Evolutionary conservation across 1,140 invertebrate species (phyloP), one percentile per base, ranked within the genome.

Genomic region (Agrypnia vestita): DNA sequence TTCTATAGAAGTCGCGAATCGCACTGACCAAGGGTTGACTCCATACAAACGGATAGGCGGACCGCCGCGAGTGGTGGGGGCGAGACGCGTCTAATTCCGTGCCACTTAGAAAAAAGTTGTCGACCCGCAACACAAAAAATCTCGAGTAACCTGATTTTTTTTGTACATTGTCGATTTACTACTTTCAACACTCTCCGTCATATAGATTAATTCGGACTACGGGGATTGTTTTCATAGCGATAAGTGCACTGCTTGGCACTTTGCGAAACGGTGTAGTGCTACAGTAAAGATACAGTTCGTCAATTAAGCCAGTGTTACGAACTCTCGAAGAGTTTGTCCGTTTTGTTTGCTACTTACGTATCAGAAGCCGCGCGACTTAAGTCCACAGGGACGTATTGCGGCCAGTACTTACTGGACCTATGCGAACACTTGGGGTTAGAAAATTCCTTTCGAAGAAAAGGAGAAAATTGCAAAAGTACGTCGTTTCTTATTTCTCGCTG

Each of bases 21-120:
- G 69, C 49, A 72, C 69, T 72, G 69, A 72, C 69, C 69, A 72
- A 72, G 69, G 69, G 69, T 51, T 72, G 69, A 51, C 69, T 72
- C 21, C 21, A 35, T 53, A 72, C 69, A 53, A 53, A 51, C 69
- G 49, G 46, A 25, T 51, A 53, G 69, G 49, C 49, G 11, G 49
- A 35, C 69, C 17, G 69, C 13, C 69, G 51, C 19, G 19, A 53
- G 69, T 7, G 3, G 49, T 13, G 69, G 49, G 69, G 69, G 69
- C 15, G 69, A 51, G 69, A 19, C 46, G 49, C 15, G 10, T 3
- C 47, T 35, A 55, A 73, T 25, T 13, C 19, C 8, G n/a, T 3
- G 49, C 13, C 69, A 55, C 69, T 49, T 43, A 25, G n/a, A n/a
- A 51, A 55, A 73, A 73, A 73, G 19, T 19, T 3, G 21, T 73